phyloP scores from a whole-genome alignment of 2,113 vertebrate genomes.

The Bombycilla garrulus region DNA sequence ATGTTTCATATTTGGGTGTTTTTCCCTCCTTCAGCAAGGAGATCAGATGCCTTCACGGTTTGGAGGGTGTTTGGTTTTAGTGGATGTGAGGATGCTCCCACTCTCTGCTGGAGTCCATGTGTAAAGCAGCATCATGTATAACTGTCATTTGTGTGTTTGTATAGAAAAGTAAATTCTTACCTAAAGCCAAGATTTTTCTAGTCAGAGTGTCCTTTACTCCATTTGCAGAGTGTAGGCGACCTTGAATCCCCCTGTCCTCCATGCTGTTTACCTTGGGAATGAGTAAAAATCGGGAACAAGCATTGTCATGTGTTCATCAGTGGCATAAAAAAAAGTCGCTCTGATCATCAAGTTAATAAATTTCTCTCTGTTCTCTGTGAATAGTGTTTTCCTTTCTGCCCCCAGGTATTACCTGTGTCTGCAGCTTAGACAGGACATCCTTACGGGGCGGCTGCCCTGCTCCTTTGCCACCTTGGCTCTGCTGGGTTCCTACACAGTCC shows the following conservation, averaged over 20 bases:
- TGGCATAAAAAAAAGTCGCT: background rate
- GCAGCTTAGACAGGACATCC: constrained; percentile 93
- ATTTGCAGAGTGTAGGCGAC: background rate
- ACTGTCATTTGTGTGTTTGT: background rate
- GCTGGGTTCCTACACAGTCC: constrained; percentile 92
- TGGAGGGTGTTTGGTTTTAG: background rate
- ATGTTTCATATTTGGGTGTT: background rate
- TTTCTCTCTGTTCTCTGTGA: background rate
- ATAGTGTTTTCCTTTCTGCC: background rate
- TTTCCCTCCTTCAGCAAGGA: background rate
- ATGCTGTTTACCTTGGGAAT: accelerated
- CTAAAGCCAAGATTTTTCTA: background rate
- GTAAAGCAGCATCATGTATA: background rate
- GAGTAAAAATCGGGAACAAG: background rate
- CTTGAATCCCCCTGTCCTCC: background rate
- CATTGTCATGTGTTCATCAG: background rate
- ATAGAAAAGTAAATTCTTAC: background rate
- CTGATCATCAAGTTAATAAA: background rate
- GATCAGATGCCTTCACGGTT: background rate
- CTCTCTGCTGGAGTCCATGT: background rate
- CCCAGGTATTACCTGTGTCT: constrained; percentile 90
- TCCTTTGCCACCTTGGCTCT: constrained; percentile 96
- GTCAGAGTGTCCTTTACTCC: background rate
- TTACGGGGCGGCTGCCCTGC: constrained; percentile 87
- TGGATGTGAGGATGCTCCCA: background rate